Percentiles rank a stretch among this genome's conserved stretches.
These are phyloP conservation scores for Trilocha varians DNA, from an alignment of 2,888 invertebrate species.

Conservation along the genomic window DNA sequence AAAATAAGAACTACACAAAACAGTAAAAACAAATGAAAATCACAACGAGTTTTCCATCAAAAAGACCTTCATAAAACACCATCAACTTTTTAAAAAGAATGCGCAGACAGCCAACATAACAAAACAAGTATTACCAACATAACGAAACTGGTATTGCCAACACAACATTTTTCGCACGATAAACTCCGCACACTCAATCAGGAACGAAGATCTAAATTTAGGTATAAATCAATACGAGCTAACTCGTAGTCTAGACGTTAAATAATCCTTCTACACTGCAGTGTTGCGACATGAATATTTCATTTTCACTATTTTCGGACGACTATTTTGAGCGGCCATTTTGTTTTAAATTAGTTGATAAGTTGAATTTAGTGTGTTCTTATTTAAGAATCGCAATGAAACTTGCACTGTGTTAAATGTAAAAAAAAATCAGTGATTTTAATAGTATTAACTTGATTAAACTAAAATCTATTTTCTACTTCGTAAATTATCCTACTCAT, in stretches of 20 bases:
- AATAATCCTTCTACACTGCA: not conserved
- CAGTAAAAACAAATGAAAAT: no score
- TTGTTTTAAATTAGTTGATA: not conserved
- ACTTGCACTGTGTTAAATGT: no score
- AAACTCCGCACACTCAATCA: not conserved
- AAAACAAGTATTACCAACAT: not conserved
- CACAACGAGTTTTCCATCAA: no score
- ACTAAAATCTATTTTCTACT: no score
- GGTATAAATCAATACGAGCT: slow-evolving; percentile 5
- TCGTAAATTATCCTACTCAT: no score
- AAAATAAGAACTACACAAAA: no score
- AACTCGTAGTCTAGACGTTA: slow-evolving; percentile 3
- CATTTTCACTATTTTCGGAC: not conserved
- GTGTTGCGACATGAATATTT: not conserved
- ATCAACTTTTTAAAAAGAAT: no score
- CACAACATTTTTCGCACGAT: not conserved
- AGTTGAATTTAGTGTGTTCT: no score
- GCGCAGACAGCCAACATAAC: not conserved
- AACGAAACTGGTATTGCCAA: not conserved
- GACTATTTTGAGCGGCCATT: not conserved
- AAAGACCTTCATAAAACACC: no score
- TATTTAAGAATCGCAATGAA: no score
- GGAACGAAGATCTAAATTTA: slow-evolving; percentile 2
- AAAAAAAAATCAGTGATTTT: no score
- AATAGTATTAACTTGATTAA: no score